Percentiles rank a stretch among this genome's conserved stretches.
These are phyloP conservation scores for Setophaga kirtlandii DNA, from an alignment of 2,113 vertebrate species.

Conservation along the genomic window DNA sequence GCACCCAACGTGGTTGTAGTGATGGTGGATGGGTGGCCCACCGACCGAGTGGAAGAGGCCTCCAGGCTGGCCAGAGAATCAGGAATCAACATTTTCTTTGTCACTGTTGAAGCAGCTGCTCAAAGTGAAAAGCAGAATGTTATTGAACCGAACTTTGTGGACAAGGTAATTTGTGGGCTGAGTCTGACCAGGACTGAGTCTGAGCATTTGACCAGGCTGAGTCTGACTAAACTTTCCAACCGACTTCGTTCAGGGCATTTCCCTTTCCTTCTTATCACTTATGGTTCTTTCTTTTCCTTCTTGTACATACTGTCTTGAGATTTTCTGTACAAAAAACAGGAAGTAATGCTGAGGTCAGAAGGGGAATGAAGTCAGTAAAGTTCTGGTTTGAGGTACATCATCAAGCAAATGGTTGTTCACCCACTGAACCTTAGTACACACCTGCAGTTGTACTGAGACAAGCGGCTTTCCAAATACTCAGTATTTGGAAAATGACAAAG, in stretches of 20 bases:
- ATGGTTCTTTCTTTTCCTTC: not conserved
- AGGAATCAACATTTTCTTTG: constrained; percentile 97
- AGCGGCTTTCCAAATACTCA: not conserved
- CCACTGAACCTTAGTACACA: not conserved
- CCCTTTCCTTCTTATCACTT: not conserved
- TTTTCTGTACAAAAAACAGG: not conserved
- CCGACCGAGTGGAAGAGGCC: constrained; percentile 91
- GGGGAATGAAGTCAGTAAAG: not conserved
- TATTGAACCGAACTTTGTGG: constrained; percentile 89
- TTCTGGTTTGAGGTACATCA: not conserved
- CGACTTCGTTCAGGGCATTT: not conserved
- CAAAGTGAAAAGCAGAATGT: constrained; percentile 88
- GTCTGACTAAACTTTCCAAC: not conserved
- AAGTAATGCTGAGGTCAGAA: not conserved
- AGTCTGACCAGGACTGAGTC: not conserved
- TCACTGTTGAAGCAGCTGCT: constrained; percentile 91
- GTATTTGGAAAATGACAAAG: not conserved
- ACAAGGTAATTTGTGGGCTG: constrained; percentile 82
- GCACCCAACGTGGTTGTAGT: constrained; percentile 92
- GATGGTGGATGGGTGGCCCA: constrained; percentile 96
- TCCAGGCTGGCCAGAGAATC: constrained; percentile 92
- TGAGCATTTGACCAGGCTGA: not conserved
- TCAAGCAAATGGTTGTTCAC: not conserved
- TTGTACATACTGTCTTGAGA: not conserved
- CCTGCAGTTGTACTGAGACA: fast-evolving